Percentiles rank a stretch among this genome's conserved stretches.
These are phyloP conservation scores for Mustelus asterias DNA, from an alignment of 2,113 vertebrate genomes.

Conservation along the genomic window DNA sequence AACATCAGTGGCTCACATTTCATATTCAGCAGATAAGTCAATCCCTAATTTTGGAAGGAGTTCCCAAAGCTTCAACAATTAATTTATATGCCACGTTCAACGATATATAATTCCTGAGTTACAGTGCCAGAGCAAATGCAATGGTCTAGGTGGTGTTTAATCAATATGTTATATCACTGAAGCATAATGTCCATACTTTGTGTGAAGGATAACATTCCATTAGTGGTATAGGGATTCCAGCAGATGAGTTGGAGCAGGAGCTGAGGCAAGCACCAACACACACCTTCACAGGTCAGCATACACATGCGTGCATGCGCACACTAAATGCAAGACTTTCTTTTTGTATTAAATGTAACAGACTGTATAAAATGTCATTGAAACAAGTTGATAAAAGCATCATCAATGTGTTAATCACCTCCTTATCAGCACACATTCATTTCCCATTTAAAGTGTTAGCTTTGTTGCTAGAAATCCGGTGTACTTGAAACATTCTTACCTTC, in stretches of 20 bases:
- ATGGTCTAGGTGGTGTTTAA: background rate
- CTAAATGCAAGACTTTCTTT: too few relatives aligned
- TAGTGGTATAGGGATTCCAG: background rate
- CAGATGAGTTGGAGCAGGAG: too few relatives aligned
- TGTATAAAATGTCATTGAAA: background rate
- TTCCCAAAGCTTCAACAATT: too few relatives aligned
- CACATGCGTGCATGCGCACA: background rate
- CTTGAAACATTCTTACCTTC: background rate
- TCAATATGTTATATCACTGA: too few relatives aligned
- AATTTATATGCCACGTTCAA: too few relatives aligned
- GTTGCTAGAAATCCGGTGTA: background rate
- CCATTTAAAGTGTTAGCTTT: background rate
- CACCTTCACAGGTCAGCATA: background rate
- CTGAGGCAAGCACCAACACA: background rate
- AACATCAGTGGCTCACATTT: too few relatives aligned
- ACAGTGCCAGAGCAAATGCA: background rate
- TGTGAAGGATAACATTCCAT: background rate
- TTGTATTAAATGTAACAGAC: background rate
- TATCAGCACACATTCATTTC: background rate
- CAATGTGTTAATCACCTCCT: background rate
- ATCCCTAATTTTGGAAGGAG: too few relatives aligned
- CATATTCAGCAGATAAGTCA: too few relatives aligned
- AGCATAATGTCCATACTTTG: too few relatives aligned
- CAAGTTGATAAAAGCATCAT: background rate
- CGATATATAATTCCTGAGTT: background rate